Evolutionary conservation across 2,113 vertebrate genomes (phyloP), one percentile per base, ranked within the genome.

Genomic region (Ageneiosus marmoratus): DNA sequence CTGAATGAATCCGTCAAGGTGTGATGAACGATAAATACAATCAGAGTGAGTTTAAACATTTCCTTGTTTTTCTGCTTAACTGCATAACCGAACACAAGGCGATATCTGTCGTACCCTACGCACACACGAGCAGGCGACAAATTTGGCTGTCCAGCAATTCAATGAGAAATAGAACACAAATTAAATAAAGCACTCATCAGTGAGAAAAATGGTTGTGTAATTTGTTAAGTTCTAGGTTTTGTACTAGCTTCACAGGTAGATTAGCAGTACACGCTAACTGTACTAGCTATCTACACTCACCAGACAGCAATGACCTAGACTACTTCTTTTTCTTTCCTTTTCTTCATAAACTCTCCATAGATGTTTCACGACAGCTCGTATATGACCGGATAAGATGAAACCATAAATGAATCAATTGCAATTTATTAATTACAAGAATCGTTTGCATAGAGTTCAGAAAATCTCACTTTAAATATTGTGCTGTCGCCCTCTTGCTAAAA

Each of bases 21-120:
- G 73, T 55, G 67, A 79, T 50, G 51, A 70, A 73, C 5, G 22
- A 69, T 56, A 65, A 72, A 60, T 79, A 72, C 65, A 73, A 79
- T 79, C 83, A 79, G 76, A 70, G 34, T 29, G 46, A 69, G 82
- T 84, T 84, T 41, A 73, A 48, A 70, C 7, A 15, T 58, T 55
- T 13, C 75, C 29, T 20, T 44, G 48, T 67, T 65, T 83, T 18
- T 83, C 44, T 41, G 22, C 32, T 34, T 53, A 72, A 58, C 69
- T 83, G 81, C 62, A 83, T 46, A 83, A 62, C 27, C 22, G n/a
- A 82, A 83, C 37, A 29, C 24, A 67, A 76, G 70, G 70, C 80
- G 44, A 62, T 34, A 72, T 62, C 74, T 77, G 48, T 69, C 58
- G 4, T 53, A n/a, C 29, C 50, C 73, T 78, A 78, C 37, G 24